A percentile compares a stretch with the other conserved stretches of the same genome.
Conservation (phyloP, 2,888 invertebrate species). For the Leucania comma region DNA sequence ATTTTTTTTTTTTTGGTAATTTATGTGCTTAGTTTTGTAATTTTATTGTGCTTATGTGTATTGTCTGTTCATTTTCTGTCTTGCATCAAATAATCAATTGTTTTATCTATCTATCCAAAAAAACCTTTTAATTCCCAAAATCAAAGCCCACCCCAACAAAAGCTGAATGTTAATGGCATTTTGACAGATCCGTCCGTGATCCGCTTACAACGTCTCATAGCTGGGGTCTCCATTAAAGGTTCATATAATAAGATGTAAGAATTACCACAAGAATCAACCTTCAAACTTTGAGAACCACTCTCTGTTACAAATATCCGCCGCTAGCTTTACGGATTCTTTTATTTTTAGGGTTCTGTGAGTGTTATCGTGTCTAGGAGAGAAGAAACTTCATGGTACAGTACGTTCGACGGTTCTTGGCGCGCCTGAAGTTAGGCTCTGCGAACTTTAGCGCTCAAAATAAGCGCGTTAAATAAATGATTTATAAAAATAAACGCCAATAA, state of each 20-base stretch:
- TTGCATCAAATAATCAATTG: too few species aligned
- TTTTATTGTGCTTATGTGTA: too few species aligned
- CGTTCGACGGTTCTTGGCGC: too few species aligned
- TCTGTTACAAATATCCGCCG: conserved; percentile 23
- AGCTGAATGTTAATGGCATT: conserved; percentile 32
- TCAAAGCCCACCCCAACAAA: conserved; percentile 1
- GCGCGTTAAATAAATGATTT: too few species aligned
- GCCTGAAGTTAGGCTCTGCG: too few species aligned
- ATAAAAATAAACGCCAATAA: too few species aligned
- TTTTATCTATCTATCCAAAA: too few species aligned
- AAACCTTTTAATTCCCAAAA: background rate
- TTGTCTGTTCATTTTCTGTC: too few species aligned
- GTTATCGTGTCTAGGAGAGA: background rate
- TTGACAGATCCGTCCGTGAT: conserved; percentile 42
- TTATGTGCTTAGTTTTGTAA: too few species aligned
- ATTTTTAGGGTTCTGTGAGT: conserved; percentile 16
- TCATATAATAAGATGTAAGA: conserved; percentile 48
- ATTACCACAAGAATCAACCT: conserved; percentile 42
- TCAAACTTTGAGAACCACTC: conserved; percentile 38
- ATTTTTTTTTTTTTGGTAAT: too few species aligned
- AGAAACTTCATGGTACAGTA: background rate
- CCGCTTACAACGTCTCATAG: conserved; percentile 35
- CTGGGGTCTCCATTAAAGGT: conserved; percentile 47
- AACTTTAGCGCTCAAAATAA: too few species aligned
- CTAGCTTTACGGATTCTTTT: conserved; percentile 23